Evolutionary conservation across 2,113 vertebrate species (phyloP).

Genomic region (Ranitomeya imitator): DNA sequence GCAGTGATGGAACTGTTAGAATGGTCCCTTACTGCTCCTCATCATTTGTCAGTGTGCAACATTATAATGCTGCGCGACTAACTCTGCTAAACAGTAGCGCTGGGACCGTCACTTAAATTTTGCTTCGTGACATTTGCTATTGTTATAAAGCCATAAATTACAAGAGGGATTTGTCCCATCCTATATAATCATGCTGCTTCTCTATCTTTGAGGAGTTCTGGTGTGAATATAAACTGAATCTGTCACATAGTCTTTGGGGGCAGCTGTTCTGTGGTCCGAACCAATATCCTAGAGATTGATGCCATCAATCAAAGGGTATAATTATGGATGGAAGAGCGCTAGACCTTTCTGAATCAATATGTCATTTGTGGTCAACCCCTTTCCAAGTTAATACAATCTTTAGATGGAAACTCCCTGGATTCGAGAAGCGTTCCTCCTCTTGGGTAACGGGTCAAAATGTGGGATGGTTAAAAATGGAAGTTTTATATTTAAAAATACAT

Average conservation of each 20-base stretch:
- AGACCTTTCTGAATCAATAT: neutral
- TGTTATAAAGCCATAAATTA: slow-evolving; percentile 10
- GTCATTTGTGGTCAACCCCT: neutral
- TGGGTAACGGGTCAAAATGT: neutral
- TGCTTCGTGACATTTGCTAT: neutral
- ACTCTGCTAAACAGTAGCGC: slow-evolving; percentile 4
- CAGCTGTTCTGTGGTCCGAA: neutral
- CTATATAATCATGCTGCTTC: neutral
- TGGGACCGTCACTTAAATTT: slow-evolving; percentile 9
- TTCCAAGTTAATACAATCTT: neutral
- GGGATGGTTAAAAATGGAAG: neutral
- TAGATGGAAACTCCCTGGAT: neutral
- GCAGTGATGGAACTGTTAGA: neutral
- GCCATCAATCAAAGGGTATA: neutral
- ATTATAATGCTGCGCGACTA: neutral
- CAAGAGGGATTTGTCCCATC: slow-evolving; percentile 1
- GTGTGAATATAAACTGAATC: neutral
- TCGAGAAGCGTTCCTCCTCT: neutral
- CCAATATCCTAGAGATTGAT: neutral
- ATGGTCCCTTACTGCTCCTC: neutral
- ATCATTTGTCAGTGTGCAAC: slow-evolving; percentile 1
- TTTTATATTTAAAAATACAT: neutral
- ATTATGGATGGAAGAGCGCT: neutral
- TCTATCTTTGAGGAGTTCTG: neutral
- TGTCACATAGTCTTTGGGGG: neutral